Percentiles rank a stretch among this genome's conserved stretches.
Evolutionary conservation across 2,113 vertebrate genomes (phyloP).

Genomic region (Tetrax tetrax): DNA sequence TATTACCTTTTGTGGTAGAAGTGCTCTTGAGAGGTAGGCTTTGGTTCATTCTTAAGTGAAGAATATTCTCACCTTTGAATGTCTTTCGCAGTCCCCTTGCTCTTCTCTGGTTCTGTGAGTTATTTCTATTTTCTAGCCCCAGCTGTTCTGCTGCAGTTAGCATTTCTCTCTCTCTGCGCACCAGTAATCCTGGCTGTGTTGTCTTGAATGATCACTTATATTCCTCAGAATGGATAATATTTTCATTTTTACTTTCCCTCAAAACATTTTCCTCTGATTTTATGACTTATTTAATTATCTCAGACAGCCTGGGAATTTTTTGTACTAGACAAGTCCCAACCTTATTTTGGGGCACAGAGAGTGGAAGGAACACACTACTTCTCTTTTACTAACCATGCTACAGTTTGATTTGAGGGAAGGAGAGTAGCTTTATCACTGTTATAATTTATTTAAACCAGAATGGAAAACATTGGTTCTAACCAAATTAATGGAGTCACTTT

Average conservation of each 20-base stretch:
- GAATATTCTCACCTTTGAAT: neutral
- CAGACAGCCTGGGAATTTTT: neutral
- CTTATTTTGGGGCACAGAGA: neutral
- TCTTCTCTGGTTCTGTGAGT: neutral
- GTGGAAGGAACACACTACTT: neutral
- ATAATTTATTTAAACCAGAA: neutral
- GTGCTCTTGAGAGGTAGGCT: neutral
- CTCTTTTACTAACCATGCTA: neutral
- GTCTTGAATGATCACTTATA: neutral
- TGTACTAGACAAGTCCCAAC: fast-evolving
- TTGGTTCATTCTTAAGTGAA: neutral
- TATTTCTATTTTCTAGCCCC: neutral
- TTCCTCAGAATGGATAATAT: neutral
- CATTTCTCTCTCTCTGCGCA: neutral
- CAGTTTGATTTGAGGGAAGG: neutral
- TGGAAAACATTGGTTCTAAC: neutral
- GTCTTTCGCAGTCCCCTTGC: neutral
- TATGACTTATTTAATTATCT: neutral
- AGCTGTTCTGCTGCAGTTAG: neutral
- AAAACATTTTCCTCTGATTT: neutral
- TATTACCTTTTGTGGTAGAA: neutral
- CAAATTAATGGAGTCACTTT: neutral
- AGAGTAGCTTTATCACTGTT: neutral
- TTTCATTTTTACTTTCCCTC: neutral
- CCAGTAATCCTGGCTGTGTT: neutral